These are phyloP conservation scores for Lophura nycthemera DNA, from an alignment of 2,113 vertebrate genomes.

Conservation along the genomic window DNA sequence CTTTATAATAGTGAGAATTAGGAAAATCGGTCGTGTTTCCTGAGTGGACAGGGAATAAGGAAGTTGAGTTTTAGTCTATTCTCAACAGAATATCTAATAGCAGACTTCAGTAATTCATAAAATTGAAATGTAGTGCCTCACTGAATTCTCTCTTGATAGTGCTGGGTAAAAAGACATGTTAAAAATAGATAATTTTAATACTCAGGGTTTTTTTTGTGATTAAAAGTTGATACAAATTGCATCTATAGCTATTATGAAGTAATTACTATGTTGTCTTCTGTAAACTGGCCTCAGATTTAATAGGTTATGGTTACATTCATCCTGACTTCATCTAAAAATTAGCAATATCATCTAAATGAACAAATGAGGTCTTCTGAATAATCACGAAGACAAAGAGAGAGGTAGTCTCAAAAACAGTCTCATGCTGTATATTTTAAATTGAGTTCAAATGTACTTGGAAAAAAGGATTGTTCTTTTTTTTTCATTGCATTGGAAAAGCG, in stretches of 20 bases:
- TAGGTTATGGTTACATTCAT: neutral
- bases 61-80: neutral
- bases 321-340: neutral
- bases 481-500: neutral
- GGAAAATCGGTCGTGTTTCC: neutral
- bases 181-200: neutral
- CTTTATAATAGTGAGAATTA: neutral
- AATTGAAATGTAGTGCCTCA: neutral
- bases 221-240: neutral
- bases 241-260: neutral
- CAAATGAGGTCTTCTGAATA: neutral
- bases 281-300: neutral
- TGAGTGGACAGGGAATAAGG: neutral
- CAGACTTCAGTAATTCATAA: neutral
- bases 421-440: neutral
- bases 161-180: neutral
- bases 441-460: neutral
- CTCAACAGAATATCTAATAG: conserved; percentile 6
- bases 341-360: neutral
- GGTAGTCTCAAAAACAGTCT: neutral
- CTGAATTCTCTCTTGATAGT: neutral
- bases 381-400: neutral
- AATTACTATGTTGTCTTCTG: neutral
- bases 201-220: neutral
- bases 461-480: neutral